These are phyloP conservation scores for Triplophysa tibetana DNA, from an alignment of 2,113 vertebrate species.

Conservation along the genomic window DNA sequence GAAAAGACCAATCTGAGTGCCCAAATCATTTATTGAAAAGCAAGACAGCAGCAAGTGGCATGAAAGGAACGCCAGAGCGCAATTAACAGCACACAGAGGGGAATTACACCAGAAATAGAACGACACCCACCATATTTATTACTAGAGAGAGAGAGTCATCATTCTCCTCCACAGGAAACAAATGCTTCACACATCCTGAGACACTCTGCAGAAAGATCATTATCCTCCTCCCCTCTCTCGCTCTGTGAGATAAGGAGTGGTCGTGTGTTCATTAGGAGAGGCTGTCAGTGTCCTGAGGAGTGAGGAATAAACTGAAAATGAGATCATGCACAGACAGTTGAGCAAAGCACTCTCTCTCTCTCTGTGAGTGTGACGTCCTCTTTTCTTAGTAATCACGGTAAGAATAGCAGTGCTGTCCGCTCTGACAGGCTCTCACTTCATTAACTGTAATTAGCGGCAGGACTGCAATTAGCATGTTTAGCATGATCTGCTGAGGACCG, in stretches of 20 bases:
- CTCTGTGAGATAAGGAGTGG: constrained; percentile 59
- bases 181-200: constrained; percentile 31
- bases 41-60: constrained; percentile 7
- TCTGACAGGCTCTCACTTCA: constrained; percentile 82
- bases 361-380: constrained; percentile 58
- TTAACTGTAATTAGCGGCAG: constrained; percentile 82
- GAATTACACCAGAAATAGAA: constrained; percentile 25
- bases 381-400: constrained; percentile 72
- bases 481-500: constrained; percentile 27
- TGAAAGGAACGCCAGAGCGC: constrained; percentile 9
- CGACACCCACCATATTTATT: constrained; percentile 57
- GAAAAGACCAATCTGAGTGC: neutral
- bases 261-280: constrained; percentile 76
- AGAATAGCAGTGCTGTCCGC: constrained; percentile 72
- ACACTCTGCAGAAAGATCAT: constrained; percentile 29
- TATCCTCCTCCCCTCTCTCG: constrained; percentile 48
- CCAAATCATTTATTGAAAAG: constrained; percentile 2
- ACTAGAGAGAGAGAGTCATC: constrained; percentile 14
- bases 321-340: constrained; percentile 58
- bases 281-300: constrained; percentile 75
- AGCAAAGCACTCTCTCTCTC: constrained; percentile 30
- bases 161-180: constrained; percentile 17
- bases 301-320: constrained; percentile 78
- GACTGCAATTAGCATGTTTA: constrained; percentile 52
- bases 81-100: constrained; percentile 24